Percentiles rank a stretch among this genome's conserved stretches.
phyloP scores from a whole-genome alignment of 2,113 vertebrate genomes.

The Labeo catla region DNA sequence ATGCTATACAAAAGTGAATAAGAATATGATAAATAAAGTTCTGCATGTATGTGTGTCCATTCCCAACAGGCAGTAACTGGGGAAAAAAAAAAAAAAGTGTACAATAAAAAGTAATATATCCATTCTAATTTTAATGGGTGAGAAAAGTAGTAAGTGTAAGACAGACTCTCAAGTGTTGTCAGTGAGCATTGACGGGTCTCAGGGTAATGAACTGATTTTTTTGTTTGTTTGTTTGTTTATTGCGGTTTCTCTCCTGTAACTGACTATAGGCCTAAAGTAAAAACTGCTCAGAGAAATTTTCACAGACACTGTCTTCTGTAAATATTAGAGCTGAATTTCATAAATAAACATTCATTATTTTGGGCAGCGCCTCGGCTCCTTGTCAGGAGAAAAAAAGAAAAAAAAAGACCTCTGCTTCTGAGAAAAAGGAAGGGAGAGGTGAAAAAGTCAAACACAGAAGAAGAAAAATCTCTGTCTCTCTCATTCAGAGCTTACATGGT shows the following conservation, averaged over 20 bases:
- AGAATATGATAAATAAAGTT: neutral
- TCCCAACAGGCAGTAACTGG: neutral
- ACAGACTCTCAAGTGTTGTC: neutral
- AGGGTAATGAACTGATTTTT: neutral
- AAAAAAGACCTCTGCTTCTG: neutral
- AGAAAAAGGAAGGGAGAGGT: neutral
- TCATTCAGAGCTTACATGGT: neutral
- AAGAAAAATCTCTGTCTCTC: neutral
- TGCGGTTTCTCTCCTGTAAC: neutral
- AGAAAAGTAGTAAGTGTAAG: neutral
- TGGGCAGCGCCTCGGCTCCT: neutral
- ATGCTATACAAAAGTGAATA: neutral
- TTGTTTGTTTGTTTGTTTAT: neutral
- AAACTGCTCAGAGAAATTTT: slow-evolving; percentile 1
- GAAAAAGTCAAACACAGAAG: neutral
- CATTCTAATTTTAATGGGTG: neutral
- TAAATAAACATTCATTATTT: slow-evolving; percentile 27
- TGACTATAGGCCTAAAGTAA: neutral
- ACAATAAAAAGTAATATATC: neutral
- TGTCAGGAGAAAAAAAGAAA: neutral
- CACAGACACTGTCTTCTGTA: slow-evolving; percentile 6
- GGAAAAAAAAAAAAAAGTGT: neutral
- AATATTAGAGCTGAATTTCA: slow-evolving; percentile 4
- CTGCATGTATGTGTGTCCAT: neutral
- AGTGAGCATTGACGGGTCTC: neutral